Conservation (phyloP, 2,113 vertebrate genomes). For the Willisornis vidua region DNA sequence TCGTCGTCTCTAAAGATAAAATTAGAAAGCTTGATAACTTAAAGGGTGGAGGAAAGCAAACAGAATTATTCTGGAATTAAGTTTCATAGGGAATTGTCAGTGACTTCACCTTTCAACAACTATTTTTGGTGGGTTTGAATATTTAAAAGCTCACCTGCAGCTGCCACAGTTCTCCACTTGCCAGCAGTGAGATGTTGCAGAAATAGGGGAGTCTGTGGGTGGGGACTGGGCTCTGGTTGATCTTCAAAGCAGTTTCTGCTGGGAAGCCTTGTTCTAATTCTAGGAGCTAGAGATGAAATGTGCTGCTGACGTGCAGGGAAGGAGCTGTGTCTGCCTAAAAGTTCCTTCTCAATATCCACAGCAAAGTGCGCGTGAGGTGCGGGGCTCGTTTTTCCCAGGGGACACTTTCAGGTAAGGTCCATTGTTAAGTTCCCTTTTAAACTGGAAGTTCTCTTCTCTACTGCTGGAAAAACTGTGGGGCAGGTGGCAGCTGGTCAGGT, state of each 20-base stretch:
- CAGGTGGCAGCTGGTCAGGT: background rate
- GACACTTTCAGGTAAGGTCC: background rate
- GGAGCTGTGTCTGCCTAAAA: background rate
- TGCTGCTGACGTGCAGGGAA: background rate
- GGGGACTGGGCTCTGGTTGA: conserved; percentile 17
- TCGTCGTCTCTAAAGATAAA: background rate
- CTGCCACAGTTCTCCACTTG: background rate
- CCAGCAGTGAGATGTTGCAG: background rate
- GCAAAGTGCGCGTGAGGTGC: background rate
- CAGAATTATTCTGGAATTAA: conserved; percentile 7
- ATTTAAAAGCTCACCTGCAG: conserved; percentile 46
- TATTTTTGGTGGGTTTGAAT: conserved; percentile 24
- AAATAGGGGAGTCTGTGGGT: background rate
- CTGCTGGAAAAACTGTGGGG: background rate
- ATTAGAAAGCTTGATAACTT: conserved; percentile 29
- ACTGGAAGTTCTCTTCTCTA: background rate
- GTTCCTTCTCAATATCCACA: background rate
- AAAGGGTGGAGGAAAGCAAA: conserved; percentile 15
- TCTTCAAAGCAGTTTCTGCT: conserved; percentile 34
- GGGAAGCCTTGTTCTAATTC: conserved; percentile 9
- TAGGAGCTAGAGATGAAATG: background rate
- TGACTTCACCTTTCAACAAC: background rate
- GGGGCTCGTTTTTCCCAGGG: background rate
- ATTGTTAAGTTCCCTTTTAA: background rate
- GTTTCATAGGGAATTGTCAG: background rate